These are phyloP conservation scores for Himalopsyche japonica DNA, from an alignment of 2,888 invertebrate genomes.

Conservation along the genomic window DNA sequence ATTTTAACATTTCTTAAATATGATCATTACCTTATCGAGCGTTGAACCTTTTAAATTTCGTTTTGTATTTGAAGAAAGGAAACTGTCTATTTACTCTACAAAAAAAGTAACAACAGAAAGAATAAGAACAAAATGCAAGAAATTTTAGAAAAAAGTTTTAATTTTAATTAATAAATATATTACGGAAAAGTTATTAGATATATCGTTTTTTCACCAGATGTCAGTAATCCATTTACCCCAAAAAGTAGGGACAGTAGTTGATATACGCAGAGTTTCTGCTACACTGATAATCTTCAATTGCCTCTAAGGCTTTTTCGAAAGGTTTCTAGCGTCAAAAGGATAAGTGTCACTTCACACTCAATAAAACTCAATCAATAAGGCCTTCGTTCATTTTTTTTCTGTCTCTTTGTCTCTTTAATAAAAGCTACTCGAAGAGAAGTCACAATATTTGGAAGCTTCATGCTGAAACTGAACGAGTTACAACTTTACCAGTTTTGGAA, in stretches of 20 bases:
- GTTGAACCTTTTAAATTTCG: no score
- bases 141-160: no score
- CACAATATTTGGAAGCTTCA: neutral
- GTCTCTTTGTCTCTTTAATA: neutral
- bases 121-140: no score
- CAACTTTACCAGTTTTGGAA: neutral
- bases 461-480: neutral
- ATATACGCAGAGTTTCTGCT: neutral
- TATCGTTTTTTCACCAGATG: neutral
- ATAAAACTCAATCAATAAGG: constrained; percentile 2
- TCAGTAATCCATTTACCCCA: neutral
- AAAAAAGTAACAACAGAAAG: no score
- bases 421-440: neutral
- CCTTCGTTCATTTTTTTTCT: neutral
- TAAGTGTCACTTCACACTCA: constrained; percentile 2
- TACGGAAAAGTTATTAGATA: no score
- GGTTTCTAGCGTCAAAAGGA: neutral
- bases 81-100: no score
- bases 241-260: neutral
- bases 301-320: neutral
- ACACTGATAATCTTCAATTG: neutral
- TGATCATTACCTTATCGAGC: no score
- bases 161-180: no score
- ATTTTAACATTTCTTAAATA: no score
- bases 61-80: no score